Conservation (phyloP, 2,888 invertebrate species). For the Hypsopygia costalis region DNA sequence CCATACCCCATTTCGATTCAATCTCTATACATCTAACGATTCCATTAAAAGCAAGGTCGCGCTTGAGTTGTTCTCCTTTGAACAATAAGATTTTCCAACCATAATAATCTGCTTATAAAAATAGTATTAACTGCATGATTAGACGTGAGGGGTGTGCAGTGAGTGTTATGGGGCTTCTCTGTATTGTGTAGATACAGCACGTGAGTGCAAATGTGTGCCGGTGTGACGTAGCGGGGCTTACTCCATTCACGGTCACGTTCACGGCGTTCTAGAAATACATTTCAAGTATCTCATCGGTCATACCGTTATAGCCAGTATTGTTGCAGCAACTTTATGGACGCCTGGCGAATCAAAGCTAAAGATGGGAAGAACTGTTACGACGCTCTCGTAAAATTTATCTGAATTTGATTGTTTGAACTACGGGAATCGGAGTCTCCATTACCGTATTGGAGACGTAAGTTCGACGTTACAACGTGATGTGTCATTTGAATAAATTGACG, state of each 20-base stretch:
- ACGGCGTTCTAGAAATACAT: constrained; percentile 37
- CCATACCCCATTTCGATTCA: not conserved
- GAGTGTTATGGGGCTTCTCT: constrained; percentile 55
- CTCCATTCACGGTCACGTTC: constrained; percentile 64
- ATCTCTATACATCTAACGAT: constrained; percentile 11
- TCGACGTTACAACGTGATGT: not conserved
- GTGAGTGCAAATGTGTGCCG: constrained; percentile 37
- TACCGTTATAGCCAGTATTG: not conserved
- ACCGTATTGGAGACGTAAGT: not conserved
- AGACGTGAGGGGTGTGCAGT: constrained; percentile 20
- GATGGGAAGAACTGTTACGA: not conserved
- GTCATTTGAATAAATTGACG: no score
- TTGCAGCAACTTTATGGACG: no score
- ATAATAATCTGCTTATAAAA: constrained; percentile 44
- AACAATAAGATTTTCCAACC: constrained; percentile 29
- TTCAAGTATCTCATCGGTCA: not conserved
- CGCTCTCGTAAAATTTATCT: constrained; percentile 1
- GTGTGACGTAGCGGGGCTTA: constrained; percentile 28
- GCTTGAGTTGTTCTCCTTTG: constrained; percentile 18
- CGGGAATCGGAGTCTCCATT: not conserved
- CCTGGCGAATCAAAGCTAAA: not conserved
- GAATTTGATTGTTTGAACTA: constrained; percentile 1
- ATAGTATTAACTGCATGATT: constrained; percentile 32
- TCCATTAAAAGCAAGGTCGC: constrained; percentile 26
- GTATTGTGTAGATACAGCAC: constrained; percentile 26